Percentiles rank a stretch among this genome's conserved stretches.
These are phyloP conservation scores for Dicycla oo DNA, from an alignment of 2,888 invertebrate species.

Conservation along the genomic window DNA sequence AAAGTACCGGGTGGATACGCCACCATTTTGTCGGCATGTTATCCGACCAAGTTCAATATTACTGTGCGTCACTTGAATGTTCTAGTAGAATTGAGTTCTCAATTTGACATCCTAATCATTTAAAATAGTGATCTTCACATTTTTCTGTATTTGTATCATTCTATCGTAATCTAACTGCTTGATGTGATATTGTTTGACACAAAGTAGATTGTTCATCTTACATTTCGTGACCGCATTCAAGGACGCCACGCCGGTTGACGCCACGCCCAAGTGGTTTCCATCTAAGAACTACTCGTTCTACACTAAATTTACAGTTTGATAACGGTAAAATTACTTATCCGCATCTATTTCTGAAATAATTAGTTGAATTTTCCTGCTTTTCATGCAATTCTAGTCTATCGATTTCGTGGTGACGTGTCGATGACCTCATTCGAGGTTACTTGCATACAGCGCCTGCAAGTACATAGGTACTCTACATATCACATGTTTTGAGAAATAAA, in stretches of 20 bases:
- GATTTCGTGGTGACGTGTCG: conserved; percentile 66
- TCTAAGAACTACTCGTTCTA: not conserved
- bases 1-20: conserved; percentile 78
- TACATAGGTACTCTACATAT: conserved; percentile 1
- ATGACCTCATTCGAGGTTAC: conserved; percentile 77
- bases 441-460: no score
- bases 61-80: conserved; percentile 9
- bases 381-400: not conserved
- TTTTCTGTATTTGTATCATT: conserved; percentile 54
- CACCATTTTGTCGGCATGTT: conserved; percentile 85
- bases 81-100: conserved; percentile 17
- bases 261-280: conserved; percentile 53
- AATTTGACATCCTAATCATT: conserved; percentile 22
- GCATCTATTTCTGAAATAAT: not conserved
- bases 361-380: conserved; percentile 28
- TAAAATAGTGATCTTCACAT: conserved; percentile 49
- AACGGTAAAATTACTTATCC: not conserved
- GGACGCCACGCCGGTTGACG: conserved; percentile 64
- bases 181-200: conserved; percentile 63
- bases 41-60: conserved; percentile 63
- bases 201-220: conserved; percentile 1
- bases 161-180: conserved; percentile 29
- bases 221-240: conserved; percentile 61
- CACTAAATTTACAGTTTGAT: not conserved
- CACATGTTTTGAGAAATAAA: conserved; percentile 36